A percentile compares a stretch with the other conserved stretches of the same genome.
phyloP scores from a whole-genome alignment of 2,888 invertebrate species.

The Phlogophora meticulosa region DNA sequence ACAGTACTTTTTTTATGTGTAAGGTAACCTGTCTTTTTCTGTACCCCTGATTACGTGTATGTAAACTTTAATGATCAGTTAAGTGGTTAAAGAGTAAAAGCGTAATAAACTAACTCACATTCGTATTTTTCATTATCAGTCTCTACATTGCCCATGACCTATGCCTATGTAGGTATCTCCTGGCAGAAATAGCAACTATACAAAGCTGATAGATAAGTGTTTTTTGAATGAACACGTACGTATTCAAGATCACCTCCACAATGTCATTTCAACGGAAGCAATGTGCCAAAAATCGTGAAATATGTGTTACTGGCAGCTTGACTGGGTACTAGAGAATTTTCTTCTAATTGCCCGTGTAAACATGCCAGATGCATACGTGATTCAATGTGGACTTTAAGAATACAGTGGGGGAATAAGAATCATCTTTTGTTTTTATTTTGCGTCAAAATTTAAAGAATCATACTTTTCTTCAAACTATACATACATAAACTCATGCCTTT shows the following conservation, averaged over 20 bases:
- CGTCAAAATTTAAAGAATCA: no score
- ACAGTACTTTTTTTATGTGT: no score
- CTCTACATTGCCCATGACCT: constrained; percentile 39
- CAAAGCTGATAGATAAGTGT: constrained; percentile 36
- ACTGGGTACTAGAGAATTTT: constrained; percentile 1
- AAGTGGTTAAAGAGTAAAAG: no score
- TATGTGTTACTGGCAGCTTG: constrained; percentile 38
- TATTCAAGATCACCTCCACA: constrained; percentile 42
- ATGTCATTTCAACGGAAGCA: constrained; percentile 43
- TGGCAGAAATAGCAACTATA: constrained; percentile 14
- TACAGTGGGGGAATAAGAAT: neutral
- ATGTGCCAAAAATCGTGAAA: constrained; percentile 55
- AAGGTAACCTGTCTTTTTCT: no score
- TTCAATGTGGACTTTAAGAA: constrained; percentile 8
- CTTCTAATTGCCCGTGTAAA: constrained; percentile 15
- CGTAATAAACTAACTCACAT: no score
- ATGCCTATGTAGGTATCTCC: constrained; percentile 17
- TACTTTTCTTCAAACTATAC: no score
- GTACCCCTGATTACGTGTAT: no score
- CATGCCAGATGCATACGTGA: constrained; percentile 7
- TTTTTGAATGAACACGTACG: constrained; percentile 55
- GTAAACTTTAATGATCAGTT: no score
- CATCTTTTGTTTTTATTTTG: no score
- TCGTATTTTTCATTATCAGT: neutral
- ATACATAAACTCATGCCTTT: no score